phyloP scores from a whole-genome alignment of 2,113 vertebrate species.

The Perca schrenkii region DNA sequence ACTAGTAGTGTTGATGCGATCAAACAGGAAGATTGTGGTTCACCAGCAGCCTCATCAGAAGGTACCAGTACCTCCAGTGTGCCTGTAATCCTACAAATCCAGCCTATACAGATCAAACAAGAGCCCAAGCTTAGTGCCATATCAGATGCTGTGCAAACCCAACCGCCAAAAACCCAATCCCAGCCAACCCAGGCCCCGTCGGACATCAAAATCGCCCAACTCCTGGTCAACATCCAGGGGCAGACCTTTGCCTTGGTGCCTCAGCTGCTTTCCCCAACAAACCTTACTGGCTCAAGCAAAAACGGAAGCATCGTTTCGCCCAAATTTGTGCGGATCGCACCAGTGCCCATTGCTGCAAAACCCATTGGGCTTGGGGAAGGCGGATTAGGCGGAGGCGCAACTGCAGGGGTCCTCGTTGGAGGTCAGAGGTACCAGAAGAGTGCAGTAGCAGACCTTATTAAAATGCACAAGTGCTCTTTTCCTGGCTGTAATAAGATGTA shows the following conservation, averaged over 20 bases:
- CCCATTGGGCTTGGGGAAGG: conserved; percentile 87
- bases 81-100: conserved; percentile 93
- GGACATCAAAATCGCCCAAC: conserved; percentile 95
- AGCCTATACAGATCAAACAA: conserved; percentile 93
- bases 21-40: conserved; percentile 82
- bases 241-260: conserved; percentile 98
- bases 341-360: conserved; percentile 96
- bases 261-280: conserved; percentile 90
- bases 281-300: conserved; percentile 78
- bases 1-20: conserved; percentile 34
- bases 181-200: conserved; percentile 82
- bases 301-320: conserved; percentile 75
- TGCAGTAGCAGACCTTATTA: conserved; percentile 94
- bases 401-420: conserved; percentile 85
- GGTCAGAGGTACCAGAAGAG: conserved; percentile 96
- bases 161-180: conserved; percentile 62
- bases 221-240: conserved; percentile 97
- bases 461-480: conserved; percentile 99
- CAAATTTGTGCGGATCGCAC: conserved; percentile 97
- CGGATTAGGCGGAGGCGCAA: conserved; percentile 77
- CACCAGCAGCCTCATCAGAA: conserved; percentile 77
- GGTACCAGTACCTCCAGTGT: conserved; percentile 73
- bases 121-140: conserved; percentile 76
- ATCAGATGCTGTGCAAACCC: conserved; percentile 60
- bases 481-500: conserved; percentile 99